Evolutionary conservation across 2,888 invertebrate genomes (phyloP).

Genomic region (Cephus rjabovi): DNA sequence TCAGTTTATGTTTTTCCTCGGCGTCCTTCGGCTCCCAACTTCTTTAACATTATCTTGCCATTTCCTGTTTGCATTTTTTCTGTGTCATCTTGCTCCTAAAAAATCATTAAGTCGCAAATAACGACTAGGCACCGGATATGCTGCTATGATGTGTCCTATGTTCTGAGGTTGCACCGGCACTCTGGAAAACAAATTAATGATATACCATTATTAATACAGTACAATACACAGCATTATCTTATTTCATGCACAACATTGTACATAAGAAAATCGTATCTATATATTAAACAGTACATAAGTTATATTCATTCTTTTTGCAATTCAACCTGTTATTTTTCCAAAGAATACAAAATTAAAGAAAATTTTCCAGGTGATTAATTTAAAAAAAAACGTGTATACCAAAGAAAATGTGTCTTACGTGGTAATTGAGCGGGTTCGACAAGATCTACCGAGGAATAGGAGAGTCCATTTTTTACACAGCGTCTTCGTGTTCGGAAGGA

Average conservation of each 20-base stretch:
- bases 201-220: background rate
- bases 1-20: background rate
- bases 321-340: background rate
- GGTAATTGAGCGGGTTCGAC: background rate
- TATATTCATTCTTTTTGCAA: background rate
- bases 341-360: background rate
- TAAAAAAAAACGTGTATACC: slow-evolving; percentile 3
- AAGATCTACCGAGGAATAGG: background rate
- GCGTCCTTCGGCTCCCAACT: background rate
- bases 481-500: slow-evolving; percentile 11
- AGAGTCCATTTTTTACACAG: slow-evolving; percentile 8
- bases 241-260: background rate
- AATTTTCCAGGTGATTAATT: background rate
- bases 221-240: background rate
- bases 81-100: background rate
- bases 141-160: background rate
- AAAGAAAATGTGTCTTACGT: background rate
- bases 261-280: background rate
- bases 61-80: background rate
- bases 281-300: background rate
- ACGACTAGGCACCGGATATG: background rate
- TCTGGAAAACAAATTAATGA: background rate
- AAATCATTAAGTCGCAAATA: background rate
- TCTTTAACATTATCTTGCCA: background rate
- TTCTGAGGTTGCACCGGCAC: background rate